Percentiles rank a stretch among this genome's conserved stretches.
These are phyloP conservation scores for Erpobdella octoculata DNA, from an alignment of 2,888 invertebrate genomes.

Conservation along the genomic window DNA sequence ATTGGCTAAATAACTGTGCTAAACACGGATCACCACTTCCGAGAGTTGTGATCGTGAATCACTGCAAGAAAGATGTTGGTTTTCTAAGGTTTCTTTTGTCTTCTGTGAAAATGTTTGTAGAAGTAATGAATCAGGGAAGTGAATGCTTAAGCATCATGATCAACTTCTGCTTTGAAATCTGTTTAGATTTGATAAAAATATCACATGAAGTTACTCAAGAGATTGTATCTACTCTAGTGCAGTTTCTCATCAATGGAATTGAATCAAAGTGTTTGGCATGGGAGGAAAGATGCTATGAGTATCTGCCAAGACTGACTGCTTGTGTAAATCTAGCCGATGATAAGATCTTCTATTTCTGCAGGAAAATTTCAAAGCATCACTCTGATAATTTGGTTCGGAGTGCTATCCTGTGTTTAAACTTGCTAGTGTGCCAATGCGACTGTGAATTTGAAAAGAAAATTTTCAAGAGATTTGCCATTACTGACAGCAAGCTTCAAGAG, in stretches of 20 bases:
- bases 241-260: neutral
- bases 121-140: neutral
- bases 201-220: neutral
- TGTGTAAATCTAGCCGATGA: neutral
- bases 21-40: constrained; percentile 68
- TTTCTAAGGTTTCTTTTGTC: constrained; percentile 63
- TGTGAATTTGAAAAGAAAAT: constrained; percentile 33
- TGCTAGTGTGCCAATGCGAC: constrained; percentile 64
- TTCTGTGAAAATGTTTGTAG: constrained; percentile 41
- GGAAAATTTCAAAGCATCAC: neutral
- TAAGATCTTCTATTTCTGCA: neutral
- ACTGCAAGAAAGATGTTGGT: constrained; percentile 61
- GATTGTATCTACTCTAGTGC: neutral
- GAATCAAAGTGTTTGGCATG: constrained; percentile 8
- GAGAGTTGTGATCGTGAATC: constrained; percentile 66
- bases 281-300: constrained; percentile 11
- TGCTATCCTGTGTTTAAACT: constrained; percentile 61
- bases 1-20: constrained; percentile 62
- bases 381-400: constrained; percentile 52
- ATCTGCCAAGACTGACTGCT: neutral
- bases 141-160: neutral
- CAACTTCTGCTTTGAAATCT: neutral
- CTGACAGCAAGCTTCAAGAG: neutral
- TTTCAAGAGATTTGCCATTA: neutral
- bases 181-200: neutral